Evolutionary conservation across 2,113 vertebrate genomes (phyloP), one percentile per base, ranked within the genome.

Genomic region (Brachyhypopomus gauderio): DNA sequence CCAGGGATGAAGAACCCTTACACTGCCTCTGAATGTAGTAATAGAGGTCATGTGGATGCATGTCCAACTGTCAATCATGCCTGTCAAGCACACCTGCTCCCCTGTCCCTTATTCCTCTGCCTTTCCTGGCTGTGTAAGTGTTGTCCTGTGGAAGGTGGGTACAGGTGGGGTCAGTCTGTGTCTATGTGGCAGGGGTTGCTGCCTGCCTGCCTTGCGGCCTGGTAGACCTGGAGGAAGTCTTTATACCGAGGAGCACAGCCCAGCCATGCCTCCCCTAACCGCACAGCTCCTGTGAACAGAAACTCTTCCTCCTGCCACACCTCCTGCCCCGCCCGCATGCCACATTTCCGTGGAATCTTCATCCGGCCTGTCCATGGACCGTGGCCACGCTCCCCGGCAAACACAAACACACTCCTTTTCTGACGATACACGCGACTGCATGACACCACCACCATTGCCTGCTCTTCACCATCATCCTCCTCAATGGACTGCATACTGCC

Each of bases 221-320:
- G 85, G 88, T 98, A 99, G 86, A 96, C 90, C 90, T 91, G 92
- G 82, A 94, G 87, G 89, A 99, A 98, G 94, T 98, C 96, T 85
- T 91, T 94, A 62, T 96, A 98, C 38, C 93, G 95, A 14, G 95
- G 95, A 8, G 96, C 95, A 23, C 97, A 99, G 87, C 96, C 94
- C 0, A 99, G 87, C 89, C 94, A 94, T 38, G 95, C 94, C 87
- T 98, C 95, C 72, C 96, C 96, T 82, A 99, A 99, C 91, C 95
- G 94, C 85, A 98, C 89, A 0, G 94, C 94, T 74, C 97, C 97
- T 0, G 95, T 97, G 85, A 99, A 94, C 52, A 99, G 95, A 89
- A 96, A 96, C 63, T 97, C 94, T 0, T 22, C 90, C 80, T 60
- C 92, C 69, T 48, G 41, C 41, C 23, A 52, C 16, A 2, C 30